These are phyloP conservation scores for Pseudopleuronectes americanus DNA, from an alignment of 2,797 vertebrate genomes.

Conservation along the genomic window DNA sequence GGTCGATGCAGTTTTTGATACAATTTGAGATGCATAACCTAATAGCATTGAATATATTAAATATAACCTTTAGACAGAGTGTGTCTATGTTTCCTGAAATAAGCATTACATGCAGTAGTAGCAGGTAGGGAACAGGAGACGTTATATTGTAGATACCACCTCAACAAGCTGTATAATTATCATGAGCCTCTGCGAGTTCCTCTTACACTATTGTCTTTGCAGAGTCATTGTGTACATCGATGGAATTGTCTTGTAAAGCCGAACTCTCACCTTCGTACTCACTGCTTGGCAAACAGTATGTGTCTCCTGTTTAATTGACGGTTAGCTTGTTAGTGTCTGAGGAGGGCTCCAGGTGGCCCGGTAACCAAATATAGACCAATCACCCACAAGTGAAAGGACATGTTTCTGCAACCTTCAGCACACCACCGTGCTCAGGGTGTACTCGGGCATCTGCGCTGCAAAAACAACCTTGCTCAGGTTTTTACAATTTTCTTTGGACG, in stretches of 20 bases:
- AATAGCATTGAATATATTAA: too few species aligned
- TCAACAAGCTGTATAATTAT: not conserved
- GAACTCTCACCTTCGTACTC: constrained; percentile 15
- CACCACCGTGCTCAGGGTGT: constrained; percentile 13
- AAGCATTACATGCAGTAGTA: not conserved
- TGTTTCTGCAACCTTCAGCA: constrained; percentile 35
- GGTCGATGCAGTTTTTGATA: too few species aligned
- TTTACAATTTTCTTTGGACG: not conserved
- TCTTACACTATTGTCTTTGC: not conserved
- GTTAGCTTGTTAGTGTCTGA: constrained; percentile 52
- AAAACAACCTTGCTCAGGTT: constrained; percentile 10
- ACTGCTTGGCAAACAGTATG: not conserved
- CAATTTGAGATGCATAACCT: too few species aligned
- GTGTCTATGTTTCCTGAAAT: constrained; percentile 9
- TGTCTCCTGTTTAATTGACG: constrained; percentile 44
- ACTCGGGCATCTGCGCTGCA: constrained; percentile 2
- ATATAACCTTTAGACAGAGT: not conserved
- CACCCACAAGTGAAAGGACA: constrained; percentile 35
- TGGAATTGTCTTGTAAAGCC: not conserved
- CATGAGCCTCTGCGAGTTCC: not conserved
- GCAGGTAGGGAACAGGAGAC: not conserved
- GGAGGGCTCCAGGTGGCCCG: constrained; percentile 31
- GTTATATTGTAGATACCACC: not conserved
- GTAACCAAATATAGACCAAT: constrained; percentile 61
- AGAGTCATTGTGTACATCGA: constrained; percentile 1